Evolutionary conservation across 2,113 vertebrate genomes (phyloP).

Genomic region (Peromyscus polionotus): DNA sequence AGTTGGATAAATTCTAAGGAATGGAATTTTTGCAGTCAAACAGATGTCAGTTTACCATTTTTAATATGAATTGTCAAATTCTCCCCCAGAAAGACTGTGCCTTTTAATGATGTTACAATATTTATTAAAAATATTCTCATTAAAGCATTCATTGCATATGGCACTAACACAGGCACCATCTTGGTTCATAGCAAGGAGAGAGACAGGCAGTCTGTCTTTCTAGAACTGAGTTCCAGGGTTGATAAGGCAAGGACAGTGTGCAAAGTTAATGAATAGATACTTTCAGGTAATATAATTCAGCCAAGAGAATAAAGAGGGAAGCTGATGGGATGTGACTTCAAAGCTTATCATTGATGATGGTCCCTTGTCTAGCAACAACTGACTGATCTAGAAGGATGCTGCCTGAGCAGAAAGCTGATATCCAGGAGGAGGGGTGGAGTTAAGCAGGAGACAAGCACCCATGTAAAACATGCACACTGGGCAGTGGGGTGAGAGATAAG

Average conservation of each 20-base stretch:
- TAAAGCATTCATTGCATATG: not conserved
- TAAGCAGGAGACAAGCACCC: not conserved
- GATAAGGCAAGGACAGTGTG: not conserved
- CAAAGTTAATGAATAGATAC: not conserved
- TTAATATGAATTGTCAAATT: not conserved
- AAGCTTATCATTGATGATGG: too few species aligned
- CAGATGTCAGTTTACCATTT: not conserved
- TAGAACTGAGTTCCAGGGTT: not conserved
- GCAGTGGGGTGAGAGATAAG: not conserved
- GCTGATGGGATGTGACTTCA: not conserved
- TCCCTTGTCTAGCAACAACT: not conserved
- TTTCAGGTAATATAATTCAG: not conserved
- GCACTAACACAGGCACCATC: not conserved
- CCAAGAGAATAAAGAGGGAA: not conserved
- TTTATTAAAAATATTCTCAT: not conserved
- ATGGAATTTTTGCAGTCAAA: not conserved
- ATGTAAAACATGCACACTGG: not conserved
- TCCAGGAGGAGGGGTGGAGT: not conserved
- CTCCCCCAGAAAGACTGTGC: not conserved
- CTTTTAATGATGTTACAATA: not conserved
- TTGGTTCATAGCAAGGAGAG: not conserved
- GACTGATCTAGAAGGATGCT: not conserved
- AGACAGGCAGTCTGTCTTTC: not conserved
- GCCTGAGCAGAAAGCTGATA: not conserved
- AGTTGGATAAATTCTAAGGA: not conserved